Percentiles rank a stretch among this genome's conserved stretches.
These are phyloP conservation scores for Fratercula arctica DNA, from an alignment of 2,797 vertebrate genomes.

Conservation along the genomic window DNA sequence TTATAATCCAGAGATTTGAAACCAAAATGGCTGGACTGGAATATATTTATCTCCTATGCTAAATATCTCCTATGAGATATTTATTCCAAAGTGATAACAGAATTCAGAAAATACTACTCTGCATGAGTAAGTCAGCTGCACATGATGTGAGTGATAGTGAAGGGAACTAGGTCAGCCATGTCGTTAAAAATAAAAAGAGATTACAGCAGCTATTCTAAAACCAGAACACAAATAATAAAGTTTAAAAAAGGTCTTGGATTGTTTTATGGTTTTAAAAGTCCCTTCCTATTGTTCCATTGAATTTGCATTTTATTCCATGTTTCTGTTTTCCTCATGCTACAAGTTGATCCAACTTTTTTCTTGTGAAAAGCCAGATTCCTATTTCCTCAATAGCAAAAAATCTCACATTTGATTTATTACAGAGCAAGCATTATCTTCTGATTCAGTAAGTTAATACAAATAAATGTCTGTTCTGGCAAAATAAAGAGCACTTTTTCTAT, in stretches of 20 bases:
- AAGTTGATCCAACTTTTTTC: not conserved
- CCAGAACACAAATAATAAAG: not conserved
- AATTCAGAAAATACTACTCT: not conserved
- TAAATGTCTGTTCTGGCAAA: not conserved
- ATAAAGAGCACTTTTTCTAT: not conserved
- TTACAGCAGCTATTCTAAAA: not conserved
- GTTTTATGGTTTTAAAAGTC: not conserved
- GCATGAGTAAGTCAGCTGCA: not conserved
- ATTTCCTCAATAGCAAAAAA: not conserved
- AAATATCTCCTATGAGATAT: not conserved
- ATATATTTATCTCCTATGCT: not conserved
- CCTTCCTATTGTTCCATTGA: not conserved
- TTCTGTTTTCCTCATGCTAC: not conserved
- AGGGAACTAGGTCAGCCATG: constrained; percentile 7
- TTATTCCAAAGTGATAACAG: not conserved
- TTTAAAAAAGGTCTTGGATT: not conserved
- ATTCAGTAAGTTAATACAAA: not conserved
- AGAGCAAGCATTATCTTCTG: not conserved
- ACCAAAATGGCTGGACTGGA: not conserved
- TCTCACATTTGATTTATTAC: not conserved
- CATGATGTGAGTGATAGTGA: not conserved
- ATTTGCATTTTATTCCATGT: not conserved
- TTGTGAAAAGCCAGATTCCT: not conserved
- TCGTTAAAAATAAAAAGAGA: not conserved
- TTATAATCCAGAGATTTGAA: not conserved